Percentiles rank a stretch among this genome's conserved stretches.
phyloP scores from a whole-genome alignment of 2,113 vertebrate species.

The Strigops habroptila region DNA sequence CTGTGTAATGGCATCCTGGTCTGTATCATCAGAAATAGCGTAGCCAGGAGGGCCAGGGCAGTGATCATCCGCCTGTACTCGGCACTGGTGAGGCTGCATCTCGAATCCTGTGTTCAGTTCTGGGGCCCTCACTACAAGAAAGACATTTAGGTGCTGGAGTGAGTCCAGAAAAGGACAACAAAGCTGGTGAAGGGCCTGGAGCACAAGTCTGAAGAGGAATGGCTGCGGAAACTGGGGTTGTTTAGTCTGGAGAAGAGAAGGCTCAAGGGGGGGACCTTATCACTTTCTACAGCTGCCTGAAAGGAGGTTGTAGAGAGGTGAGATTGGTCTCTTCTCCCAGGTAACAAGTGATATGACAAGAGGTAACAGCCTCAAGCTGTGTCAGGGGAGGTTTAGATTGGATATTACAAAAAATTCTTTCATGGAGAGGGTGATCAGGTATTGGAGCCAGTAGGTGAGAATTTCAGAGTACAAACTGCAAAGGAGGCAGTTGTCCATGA shows the following conservation, averaged over 20 bases:
- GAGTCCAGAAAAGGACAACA: not conserved
- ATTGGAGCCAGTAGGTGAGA: not conserved
- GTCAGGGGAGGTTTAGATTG: not conserved
- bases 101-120: accelerated
- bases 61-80: not conserved
- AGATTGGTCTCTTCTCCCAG: not conserved
- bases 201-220: not conserved
- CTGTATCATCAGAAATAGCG: not conserved
- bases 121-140: not conserved
- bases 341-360: not conserved
- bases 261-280: not conserved
- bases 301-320: not conserved
- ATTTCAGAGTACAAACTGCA: not conserved
- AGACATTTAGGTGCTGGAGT: not conserved
- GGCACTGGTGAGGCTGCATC: not conserved
- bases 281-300: not conserved
- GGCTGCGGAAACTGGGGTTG: not conserved
- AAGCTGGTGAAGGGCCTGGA: not conserved
- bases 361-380: not conserved
- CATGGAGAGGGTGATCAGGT: not conserved
- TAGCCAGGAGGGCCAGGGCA: not conserved
- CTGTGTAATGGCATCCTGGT: not conserved
- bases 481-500: not conserved
- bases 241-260: not conserved
- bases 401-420: not conserved